These are phyloP conservation scores for Pangasius djambal DNA, from an alignment of 2,797 vertebrate species.

Conservation along the genomic window DNA sequence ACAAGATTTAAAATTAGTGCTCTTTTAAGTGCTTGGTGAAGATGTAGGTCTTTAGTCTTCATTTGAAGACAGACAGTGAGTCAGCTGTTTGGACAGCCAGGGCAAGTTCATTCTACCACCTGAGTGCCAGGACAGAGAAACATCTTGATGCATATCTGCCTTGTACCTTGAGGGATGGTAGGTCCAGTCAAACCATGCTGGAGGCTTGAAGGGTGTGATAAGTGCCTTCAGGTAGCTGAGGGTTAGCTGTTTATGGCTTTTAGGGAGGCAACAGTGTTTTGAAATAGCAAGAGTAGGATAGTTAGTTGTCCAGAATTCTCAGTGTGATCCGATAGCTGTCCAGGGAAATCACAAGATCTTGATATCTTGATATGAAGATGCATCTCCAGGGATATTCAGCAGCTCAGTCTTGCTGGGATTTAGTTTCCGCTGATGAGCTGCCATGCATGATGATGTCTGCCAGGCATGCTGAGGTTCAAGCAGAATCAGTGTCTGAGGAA, in stretches of 20 bases:
- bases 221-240: not conserved
- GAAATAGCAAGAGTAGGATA: not conserved
- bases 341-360: not conserved
- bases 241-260: not conserved
- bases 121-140: not conserved
- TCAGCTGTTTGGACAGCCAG: not conserved
- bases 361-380: not conserved
- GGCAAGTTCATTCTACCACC: not conserved
- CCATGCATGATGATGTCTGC: not conserved
- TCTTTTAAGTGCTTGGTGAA: not conserved
- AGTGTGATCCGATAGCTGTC: not conserved
- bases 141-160: not conserved
- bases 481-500: not conserved
- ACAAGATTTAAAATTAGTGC: not conserved
- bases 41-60: not conserved
- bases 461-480: not conserved
- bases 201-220: not conserved
- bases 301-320: not conserved
- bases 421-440: not conserved
- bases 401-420: not conserved
- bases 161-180: not conserved
- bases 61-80: not conserved
- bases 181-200: not conserved
- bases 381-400: constrained; percentile 2
- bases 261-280: not conserved